These are phyloP conservation scores for Andrena cerasifolii DNA, from an alignment of 1,140 invertebrate genomes.

Conservation along the genomic window DNA sequence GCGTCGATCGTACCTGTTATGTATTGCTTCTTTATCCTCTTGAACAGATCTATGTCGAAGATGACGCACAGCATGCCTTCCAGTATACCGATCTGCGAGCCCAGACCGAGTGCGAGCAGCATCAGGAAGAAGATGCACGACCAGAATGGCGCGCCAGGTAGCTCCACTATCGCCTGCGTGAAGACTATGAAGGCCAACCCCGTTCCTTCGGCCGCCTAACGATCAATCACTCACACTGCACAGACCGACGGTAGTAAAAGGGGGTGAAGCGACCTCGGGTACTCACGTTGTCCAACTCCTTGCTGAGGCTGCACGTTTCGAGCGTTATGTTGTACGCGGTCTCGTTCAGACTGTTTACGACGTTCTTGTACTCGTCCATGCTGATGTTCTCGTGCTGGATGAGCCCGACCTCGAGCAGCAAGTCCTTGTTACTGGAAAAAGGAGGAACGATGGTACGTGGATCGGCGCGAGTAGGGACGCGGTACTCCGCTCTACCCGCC, in stretches of 20 bases:
- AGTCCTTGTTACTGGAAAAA: slow-evolving; percentile 73
- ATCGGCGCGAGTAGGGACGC: too few species aligned
- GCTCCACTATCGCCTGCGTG: slow-evolving; percentile 94
- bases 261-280: not conserved
- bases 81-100: slow-evolving; percentile 95
- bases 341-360: slow-evolving; percentile 79
- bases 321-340: slow-evolving; percentile 80
- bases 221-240: too few species aligned
- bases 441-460: too few species aligned
- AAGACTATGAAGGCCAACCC: slow-evolving; percentile 96
- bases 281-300: slow-evolving; percentile 89
- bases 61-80: slow-evolving; percentile 97
- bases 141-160: slow-evolving; percentile 96
- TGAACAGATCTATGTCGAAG: slow-evolving; percentile 95
- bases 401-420: slow-evolving; percentile 82
- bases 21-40: slow-evolving; percentile 92
- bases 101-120: slow-evolving; percentile 93
- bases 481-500: too few species aligned
- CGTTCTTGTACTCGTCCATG: slow-evolving; percentile 82
- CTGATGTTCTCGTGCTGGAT: slow-evolving; percentile 82
- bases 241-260: too few species aligned
- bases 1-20: slow-evolving; percentile 86
- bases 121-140: slow-evolving; percentile 96
- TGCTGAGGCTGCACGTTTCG: slow-evolving; percentile 86
- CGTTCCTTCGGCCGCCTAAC: slow-evolving; percentile 93